Evolutionary conservation across 2,113 vertebrate genomes (phyloP), one percentile per base, ranked within the genome.

Genomic region (Saimiri boliviensis): DNA sequence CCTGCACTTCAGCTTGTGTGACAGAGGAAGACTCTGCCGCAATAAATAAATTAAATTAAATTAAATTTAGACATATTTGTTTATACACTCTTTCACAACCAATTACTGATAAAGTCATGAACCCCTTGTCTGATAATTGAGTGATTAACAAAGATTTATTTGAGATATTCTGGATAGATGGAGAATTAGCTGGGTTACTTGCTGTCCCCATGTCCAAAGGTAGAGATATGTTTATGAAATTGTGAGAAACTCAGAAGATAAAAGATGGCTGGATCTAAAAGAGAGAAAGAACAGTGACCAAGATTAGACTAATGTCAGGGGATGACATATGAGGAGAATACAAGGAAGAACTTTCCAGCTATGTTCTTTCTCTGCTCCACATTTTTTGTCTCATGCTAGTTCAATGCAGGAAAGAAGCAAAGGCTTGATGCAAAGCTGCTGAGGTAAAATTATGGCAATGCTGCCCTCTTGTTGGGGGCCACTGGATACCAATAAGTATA

Each of bases 341-440:
- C 4, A 80, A 25, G 23, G 68, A 80, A 88, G 27, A 8, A 21
- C 8, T 52, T 32, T 30, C 1, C 6, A 73, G 45, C 21, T 13
- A 20, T 27, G 6, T 0, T 66, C 17, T 37, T 58, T 6, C 58
- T 70, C 32, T 42, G 74, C 16, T 21, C 2, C 40, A 80, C 27
- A 3, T 35, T 49, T 21, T 70, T 12, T 47, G 20, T 1, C 1
- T 52, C 54, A 20, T 12, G 9, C 3, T 40, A 70, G 2, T 27
- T 1, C 10, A 60, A 6, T 19, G 2, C 1, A 56, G 42, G 23
- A 35, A 70, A 71, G 25, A 27, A 52, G 9, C 35, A 77, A 52
- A 47, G 1, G 5, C 6, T n/a, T 20, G 5, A 32, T 14, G 10
- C 16, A 56, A 63, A 14, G 60, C 2, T 1, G 12, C 25, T 12